These are phyloP conservation scores for Ariolimax columbianus DNA, from an alignment of 2,888 invertebrate genomes.

Conservation along the genomic window DNA sequence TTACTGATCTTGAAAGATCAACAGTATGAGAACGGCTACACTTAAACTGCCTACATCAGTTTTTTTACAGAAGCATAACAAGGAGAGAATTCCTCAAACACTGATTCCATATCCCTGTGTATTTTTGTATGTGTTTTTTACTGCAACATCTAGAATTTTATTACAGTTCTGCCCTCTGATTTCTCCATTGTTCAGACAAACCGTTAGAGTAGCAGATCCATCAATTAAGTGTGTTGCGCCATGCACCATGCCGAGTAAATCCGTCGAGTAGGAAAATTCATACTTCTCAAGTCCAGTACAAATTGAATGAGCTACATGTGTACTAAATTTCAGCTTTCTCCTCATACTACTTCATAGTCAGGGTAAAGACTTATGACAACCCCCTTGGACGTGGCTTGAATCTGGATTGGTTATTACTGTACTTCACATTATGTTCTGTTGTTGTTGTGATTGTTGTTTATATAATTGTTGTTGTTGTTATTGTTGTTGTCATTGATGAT, in stretches of 20 bases:
- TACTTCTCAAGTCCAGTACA: neutral
- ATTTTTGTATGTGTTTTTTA: conserved; percentile 15
- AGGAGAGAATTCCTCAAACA: neutral
- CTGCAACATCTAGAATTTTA: conserved; percentile 19
- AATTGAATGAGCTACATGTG: neutral
- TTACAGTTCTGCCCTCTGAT: neutral
- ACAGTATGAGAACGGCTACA: neutral
- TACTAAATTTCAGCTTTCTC: too few species aligned
- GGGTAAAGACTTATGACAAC: neutral
- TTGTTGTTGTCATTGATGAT: too few species aligned
- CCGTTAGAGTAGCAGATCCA: neutral
- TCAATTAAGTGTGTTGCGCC: neutral
- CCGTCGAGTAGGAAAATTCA: neutral
- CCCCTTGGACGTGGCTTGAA: neutral
- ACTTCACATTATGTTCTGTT: too few species aligned
- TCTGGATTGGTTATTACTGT: too few species aligned
- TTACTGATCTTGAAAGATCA: too few species aligned
- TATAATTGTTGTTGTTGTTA: too few species aligned
- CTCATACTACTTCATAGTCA: neutral
- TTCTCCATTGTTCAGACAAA: neutral
- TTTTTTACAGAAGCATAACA: neutral
- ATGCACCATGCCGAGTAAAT: neutral
- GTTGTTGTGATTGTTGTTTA: too few species aligned
- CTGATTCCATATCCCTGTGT: conserved; percentile 2
- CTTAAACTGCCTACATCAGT: neutral